Evolutionary conservation across 2,113 vertebrate species (phyloP).

Genomic region (Rhabdomys dilectus): DNA sequence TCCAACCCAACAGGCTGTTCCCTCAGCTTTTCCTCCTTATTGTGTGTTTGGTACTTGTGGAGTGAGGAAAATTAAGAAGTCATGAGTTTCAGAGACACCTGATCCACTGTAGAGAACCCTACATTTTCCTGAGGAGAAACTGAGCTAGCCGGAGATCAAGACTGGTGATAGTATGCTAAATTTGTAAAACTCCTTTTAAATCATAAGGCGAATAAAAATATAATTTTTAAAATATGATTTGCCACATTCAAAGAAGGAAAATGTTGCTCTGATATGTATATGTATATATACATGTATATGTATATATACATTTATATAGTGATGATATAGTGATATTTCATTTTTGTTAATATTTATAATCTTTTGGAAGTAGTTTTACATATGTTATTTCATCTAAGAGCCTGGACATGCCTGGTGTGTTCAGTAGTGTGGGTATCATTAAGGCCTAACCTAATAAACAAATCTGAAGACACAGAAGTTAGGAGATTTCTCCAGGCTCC

Average conservation of each 20-base stretch:
- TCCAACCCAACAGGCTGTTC: neutral
- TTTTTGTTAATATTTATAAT: neutral
- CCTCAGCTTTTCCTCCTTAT: neutral
- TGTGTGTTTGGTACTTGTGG: neutral
- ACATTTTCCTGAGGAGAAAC: neutral
- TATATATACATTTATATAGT: neutral
- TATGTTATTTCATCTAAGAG: slow-evolving; percentile 26
- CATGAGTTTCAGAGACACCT: neutral
- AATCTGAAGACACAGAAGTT: neutral
- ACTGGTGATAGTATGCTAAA: neutral
- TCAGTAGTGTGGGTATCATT: neutral
- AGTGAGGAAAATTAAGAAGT: neutral
- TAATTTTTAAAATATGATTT: neutral
- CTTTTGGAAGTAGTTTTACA: slow-evolving; percentile 6
- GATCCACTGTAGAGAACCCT: neutral
- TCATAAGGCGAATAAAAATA: neutral
- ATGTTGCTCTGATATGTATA: neutral
- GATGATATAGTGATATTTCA: no score
- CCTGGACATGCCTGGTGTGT: neutral
- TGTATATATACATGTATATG: neutral
- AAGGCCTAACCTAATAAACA: neutral
- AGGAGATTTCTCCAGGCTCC: neutral
- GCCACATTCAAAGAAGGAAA: neutral
- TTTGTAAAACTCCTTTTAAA: slow-evolving; percentile 1
- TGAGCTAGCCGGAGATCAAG: neutral